phyloP scores from a whole-genome alignment of 1,140 invertebrate species.

The Carcinoscorpius rotundicauda region DNA sequence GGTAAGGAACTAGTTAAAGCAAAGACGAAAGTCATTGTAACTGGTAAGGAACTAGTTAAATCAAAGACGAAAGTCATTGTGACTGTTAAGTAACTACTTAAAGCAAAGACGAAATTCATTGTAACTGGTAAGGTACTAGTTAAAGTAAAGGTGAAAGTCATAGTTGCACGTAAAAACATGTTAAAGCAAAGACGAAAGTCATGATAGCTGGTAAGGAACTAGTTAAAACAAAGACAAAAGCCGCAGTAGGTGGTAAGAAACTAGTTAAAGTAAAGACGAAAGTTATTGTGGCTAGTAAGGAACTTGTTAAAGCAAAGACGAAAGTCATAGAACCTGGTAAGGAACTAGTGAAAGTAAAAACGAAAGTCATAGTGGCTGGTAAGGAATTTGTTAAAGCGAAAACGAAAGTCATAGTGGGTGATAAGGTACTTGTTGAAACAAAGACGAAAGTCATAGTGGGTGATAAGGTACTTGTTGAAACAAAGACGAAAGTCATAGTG shows the following conservation, averaged over 20 bases:
- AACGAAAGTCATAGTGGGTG: constrained; percentile 84
- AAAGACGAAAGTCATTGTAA: constrained; percentile 85
- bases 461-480: constrained; percentile 82
- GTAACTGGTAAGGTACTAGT: too few relatives aligned
- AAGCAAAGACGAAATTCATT: too few relatives aligned
- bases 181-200: constrained; percentile 81
- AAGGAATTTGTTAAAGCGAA: constrained; percentile 85
- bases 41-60: constrained; percentile 79
- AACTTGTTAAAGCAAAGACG: neutral
- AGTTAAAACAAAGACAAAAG: constrained; percentile 80
- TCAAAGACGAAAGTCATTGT: constrained; percentile 89
- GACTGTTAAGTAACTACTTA: constrained; percentile 51
- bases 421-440: constrained; percentile 77
- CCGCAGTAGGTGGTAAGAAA: constrained; percentile 88
- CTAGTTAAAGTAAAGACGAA: constrained; percentile 81
- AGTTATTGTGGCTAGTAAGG: constrained; percentile 82
- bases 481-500: constrained; percentile 86
- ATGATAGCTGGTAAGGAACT: constrained; percentile 85
- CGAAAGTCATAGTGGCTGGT: too few relatives aligned
- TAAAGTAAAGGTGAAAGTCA: too few relatives aligned
- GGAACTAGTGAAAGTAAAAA: too few relatives aligned
- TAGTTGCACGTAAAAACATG: constrained; percentile 52
- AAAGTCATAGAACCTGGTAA: too few relatives aligned
- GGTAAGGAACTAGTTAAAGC: constrained; percentile 82
- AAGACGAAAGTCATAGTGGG: constrained; percentile 85